Evolutionary conservation across 2,797 vertebrate species (phyloP), one percentile per base, ranked within the genome.

Genomic region (Enoplosus armatus): DNA sequence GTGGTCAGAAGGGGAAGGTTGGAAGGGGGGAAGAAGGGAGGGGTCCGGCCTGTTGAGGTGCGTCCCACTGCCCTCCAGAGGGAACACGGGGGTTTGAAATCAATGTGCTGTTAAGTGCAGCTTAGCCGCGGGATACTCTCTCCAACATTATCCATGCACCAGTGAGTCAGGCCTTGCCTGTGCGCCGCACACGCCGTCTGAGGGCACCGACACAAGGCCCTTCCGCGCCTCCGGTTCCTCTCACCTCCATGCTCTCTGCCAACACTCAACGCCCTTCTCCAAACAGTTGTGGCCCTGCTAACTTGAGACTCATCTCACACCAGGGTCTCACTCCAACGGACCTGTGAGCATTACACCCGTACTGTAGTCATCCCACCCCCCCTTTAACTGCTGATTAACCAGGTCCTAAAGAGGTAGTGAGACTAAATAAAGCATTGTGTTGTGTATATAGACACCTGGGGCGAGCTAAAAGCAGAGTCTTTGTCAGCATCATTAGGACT

Each of bases 31-130:
- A 70, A 51, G 41, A 6, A 39, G 26, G 37, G 79, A n/a, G 85
- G 78, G 85, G 58, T 77, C 56, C 18, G 18, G 83, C 81, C 77
- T 67, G 76, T 87, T 79, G 87, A 87, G 87, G 85, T 84, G 87
- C 80, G 56, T 90, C 91, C 88, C 90, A 84, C 82, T 85, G 82
- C 80, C 90, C 91, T 88, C 89, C 80, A 84, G 92, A 93, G 94
- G 89, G 76, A 91, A 91, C 77, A 84, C 88, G 54, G 89, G 82
- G 94, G 90, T 94, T 90, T 94, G 91, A 95, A 95, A 96, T 96
- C 95, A 95, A 95, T 96, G 93, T 94, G 88, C 94, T 94, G 95
- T 95, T 96, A 96, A 96, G 95, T 96, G 95, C 95, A 95, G 93
- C 93, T 92, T 90, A 92, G 92, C 92, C 70, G 80, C 83, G 80